phyloP scores from a whole-genome alignment of 2,113 vertebrate genomes.

The Cinclus cinclus region DNA sequence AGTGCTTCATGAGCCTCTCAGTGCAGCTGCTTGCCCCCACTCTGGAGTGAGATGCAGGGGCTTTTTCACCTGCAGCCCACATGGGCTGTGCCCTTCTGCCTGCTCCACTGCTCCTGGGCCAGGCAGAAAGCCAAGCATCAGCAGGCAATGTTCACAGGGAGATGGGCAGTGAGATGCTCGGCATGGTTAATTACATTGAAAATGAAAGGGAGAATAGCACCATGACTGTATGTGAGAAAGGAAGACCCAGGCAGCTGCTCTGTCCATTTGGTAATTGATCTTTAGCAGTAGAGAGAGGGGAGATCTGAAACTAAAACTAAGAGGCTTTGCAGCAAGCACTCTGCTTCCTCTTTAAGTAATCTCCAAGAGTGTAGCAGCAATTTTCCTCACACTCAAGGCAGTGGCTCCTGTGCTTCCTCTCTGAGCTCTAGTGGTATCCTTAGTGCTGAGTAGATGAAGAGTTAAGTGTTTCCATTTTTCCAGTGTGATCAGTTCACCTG shows the following conservation, averaged over 20 bases:
- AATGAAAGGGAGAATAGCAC: not conserved
- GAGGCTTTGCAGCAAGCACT: not conserved
- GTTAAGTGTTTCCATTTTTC: not conserved
- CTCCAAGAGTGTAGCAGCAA: fast-evolving
- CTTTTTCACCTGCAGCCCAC: not conserved
- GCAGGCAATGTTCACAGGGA: not conserved
- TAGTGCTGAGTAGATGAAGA: not conserved
- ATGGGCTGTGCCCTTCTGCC: not conserved
- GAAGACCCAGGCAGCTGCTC: not conserved
- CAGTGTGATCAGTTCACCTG: not conserved
- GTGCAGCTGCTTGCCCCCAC: not conserved
- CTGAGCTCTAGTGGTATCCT: not conserved
- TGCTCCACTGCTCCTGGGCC: not conserved
- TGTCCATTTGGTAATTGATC: not conserved
- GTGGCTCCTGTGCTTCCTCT: not conserved
- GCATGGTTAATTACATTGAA: conserved; percentile 19
- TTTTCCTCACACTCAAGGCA: not conserved
- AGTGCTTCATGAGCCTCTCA: not conserved
- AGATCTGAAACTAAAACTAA: not conserved
- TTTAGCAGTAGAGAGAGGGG: not conserved
- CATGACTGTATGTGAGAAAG: not conserved
- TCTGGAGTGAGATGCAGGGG: not conserved
- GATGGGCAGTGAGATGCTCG: fast-evolving
- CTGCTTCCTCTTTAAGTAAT: not conserved
- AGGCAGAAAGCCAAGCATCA: not conserved